Evolutionary conservation across 30 jellyfish, hydroid and myxozoan genomes (phyloP).

Genomic region (Hydractinia symbiolongicarpus): DNA sequence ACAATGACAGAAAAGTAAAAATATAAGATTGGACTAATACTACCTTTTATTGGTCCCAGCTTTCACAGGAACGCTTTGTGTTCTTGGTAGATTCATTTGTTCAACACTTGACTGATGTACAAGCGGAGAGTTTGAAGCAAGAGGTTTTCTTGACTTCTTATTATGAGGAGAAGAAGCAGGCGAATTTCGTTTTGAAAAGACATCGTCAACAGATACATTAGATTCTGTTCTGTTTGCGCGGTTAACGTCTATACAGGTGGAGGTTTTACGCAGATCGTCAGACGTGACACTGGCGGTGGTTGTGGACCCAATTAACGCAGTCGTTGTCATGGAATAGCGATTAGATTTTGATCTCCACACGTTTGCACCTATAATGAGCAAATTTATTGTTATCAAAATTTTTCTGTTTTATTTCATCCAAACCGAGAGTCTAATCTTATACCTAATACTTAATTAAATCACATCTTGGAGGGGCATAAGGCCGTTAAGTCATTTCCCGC

Average conservation of each 20-base stretch:
- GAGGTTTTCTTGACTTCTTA: not conserved
- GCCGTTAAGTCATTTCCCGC: not conserved
- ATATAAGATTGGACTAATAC: too few relatives aligned
- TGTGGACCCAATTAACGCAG: constrained; percentile 64
- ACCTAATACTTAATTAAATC: not conserved
- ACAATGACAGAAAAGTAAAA: too few relatives aligned
- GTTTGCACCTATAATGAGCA: constrained; percentile 71
- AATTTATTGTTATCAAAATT: not conserved
- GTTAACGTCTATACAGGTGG: not conserved
- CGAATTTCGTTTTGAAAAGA: not conserved
- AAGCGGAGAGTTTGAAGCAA: not conserved
- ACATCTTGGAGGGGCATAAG: not conserved
- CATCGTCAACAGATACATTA: not conserved
- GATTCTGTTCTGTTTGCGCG: not conserved
- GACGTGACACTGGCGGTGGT: not conserved
- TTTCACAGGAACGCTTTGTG: too few relatives aligned
- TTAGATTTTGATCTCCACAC: constrained; percentile 73
- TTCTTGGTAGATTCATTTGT: too few relatives aligned
- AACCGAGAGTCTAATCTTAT: not conserved
- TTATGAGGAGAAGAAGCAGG: not conserved
- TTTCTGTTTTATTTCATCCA: not conserved
- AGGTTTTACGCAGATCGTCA: not conserved
- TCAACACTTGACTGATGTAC: not conserved
- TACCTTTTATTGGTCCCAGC: too few relatives aligned
- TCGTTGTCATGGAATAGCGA: constrained; percentile 88